Evolutionary conservation across 2,888 invertebrate genomes (phyloP), one percentile per base, ranked within the genome.

Genomic region (Xanthorhoe designata): DNA sequence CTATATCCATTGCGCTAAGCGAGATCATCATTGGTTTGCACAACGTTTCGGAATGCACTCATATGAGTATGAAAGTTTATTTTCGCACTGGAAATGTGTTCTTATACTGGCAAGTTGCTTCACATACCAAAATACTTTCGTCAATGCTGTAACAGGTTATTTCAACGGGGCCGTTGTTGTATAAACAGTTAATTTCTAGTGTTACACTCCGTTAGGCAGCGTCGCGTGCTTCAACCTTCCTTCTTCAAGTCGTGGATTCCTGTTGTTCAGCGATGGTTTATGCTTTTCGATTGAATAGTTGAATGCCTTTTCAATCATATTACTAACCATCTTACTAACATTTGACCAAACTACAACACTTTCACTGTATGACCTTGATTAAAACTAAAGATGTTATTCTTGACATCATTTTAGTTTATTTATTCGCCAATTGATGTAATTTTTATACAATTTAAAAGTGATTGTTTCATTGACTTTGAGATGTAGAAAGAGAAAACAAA

Each of bases 151-250:
- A 88, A 88, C 87, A 88, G 83, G 85, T 87, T 86, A 84, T 84
- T 84, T 82, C 77, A 83, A 87, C 85, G 82, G 79, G 78, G 81
- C 80, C 78, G 74, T 79, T 78, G 77, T 32, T 58, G 56, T 89
- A 89, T 90, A 91, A 59, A 91, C 92, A 87, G 92, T 91, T 91
- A 91, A 91, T 92, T 92, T 90, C 89, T 91, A 87, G 82, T 85
- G 89, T 83, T 86, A 89, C 90, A 91, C 88, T 89, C 90, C 90
- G 91, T 89, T 91, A 89, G 87, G 76, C 78, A 72, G 75, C 85
- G 86, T 91, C 90, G 91, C 91, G 91, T 92, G 92, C 80, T 76
- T 79, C 78, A 75, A 70, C 78, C 88, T 91, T 91, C 91, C 91
- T 90, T 86, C 86, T 88, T 83, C 78, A 78, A 78, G 76, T 82